These are phyloP conservation scores for Gisinianus flammeolus DNA, from an alignment of 2,888 invertebrate species.

Conservation along the genomic window DNA sequence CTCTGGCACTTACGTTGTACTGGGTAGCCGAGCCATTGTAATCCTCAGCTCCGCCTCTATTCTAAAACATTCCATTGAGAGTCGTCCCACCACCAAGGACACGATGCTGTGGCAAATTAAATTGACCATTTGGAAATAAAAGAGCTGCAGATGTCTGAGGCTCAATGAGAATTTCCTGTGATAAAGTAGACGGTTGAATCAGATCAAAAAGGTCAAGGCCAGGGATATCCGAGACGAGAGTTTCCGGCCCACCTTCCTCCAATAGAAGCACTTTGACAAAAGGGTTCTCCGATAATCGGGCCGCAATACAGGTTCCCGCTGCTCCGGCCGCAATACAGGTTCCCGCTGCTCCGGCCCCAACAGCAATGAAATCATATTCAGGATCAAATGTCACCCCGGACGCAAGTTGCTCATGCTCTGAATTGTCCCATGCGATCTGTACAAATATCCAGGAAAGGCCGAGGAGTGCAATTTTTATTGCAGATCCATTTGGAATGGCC, in stretches of 20 bases:
- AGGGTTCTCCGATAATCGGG: neutral
- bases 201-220: constrained; percentile 6
- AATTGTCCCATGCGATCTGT: neutral
- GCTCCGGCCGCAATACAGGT: neutral
- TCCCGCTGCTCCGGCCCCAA: constrained; percentile 7
- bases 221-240: neutral
- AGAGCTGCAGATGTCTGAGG: neutral
- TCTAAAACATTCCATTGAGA: constrained; percentile 12
- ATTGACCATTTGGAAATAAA: constrained; percentile 1
- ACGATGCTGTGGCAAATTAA: neutral
- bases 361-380: constrained; percentile 11
- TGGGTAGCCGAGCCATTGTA: constrained; percentile 3
- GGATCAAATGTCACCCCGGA: neutral
- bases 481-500: no score
- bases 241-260: constrained; percentile 6
- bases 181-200: neutral
- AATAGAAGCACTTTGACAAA: neutral
- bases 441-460: neutral
- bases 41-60: constrained; percentile 10
- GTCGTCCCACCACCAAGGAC: constrained; percentile 15
- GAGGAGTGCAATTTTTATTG: neutral
- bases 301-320: neutral
- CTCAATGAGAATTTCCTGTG: neutral
- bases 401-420: constrained; percentile 61
- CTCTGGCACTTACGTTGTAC: no score